Evolutionary conservation across 2,113 vertebrate species (phyloP).

Genomic region (Trachemys scripta): DNA sequence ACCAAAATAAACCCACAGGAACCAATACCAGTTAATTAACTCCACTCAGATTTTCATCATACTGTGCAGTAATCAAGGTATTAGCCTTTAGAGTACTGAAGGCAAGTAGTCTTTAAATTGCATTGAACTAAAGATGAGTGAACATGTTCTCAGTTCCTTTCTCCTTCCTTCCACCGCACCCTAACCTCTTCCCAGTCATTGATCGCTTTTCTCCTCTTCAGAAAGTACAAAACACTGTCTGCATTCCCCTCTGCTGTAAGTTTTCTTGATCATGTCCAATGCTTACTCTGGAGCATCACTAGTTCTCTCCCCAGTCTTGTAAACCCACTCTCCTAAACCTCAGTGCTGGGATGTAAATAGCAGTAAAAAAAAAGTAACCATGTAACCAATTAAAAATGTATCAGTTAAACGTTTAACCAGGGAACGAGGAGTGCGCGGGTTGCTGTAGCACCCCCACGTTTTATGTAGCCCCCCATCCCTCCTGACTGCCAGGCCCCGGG

Average conservation of each 20-base stretch:
- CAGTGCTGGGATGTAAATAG: not conserved
- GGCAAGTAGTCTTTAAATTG: not conserved
- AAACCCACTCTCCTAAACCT: not conserved
- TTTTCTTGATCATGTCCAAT: not conserved
- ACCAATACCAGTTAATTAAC: slow-evolving; percentile 50
- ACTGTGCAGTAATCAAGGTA: not conserved
- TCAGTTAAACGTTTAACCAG: too few species aligned
- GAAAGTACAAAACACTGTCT: not conserved
- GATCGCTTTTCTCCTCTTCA: not conserved
- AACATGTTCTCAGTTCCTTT: not conserved
- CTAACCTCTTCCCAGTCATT: not conserved
- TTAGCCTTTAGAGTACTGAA: slow-evolving; percentile 37
- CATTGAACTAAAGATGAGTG: not conserved
- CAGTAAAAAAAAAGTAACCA: too few species aligned
- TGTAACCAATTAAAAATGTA: too few species aligned
- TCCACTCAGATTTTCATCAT: not conserved
- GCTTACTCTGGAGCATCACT: not conserved
- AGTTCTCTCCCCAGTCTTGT: not conserved
- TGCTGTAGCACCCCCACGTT: too few species aligned
- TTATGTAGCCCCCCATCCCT: too few species aligned
- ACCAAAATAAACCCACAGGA: slow-evolving; percentile 46
- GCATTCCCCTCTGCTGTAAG: not conserved
- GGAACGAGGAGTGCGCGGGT: too few species aligned
- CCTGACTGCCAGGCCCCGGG: too few species aligned
- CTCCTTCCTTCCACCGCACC: not conserved